phyloP scores from a whole-genome alignment of 1,140 invertebrate genomes.

The Drosophila micromelanica region DNA sequence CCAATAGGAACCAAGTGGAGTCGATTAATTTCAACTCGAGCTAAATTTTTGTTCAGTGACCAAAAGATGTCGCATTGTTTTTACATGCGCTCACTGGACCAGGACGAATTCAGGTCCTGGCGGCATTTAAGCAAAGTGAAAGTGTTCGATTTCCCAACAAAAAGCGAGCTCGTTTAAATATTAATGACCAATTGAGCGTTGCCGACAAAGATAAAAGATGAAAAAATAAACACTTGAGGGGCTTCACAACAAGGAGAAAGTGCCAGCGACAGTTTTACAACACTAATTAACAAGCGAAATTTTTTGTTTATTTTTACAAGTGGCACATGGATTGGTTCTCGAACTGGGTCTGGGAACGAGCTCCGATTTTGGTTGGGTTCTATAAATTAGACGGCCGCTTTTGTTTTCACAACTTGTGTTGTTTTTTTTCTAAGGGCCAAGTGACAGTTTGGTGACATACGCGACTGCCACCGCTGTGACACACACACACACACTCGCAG shows the following conservation, averaged over 20 bases:
- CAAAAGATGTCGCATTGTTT: constrained; percentile 33
- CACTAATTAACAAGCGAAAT: constrained; percentile 76
- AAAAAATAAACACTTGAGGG: constrained; percentile 51
- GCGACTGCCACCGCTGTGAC: constrained; percentile 59
- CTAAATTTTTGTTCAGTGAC: constrained; percentile 20
- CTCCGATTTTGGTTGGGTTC: not conserved
- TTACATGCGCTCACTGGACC: constrained; percentile 24
- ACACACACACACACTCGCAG: constrained; percentile 46
- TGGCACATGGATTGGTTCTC: constrained; percentile 27
- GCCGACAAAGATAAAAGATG: constrained; percentile 57
- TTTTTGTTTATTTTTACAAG: constrained; percentile 72
- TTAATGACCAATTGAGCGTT: constrained; percentile 50
- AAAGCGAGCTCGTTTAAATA: constrained; percentile 65
- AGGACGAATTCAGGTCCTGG: constrained; percentile 46
- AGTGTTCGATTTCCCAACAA: constrained; percentile 64
- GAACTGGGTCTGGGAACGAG: constrained; percentile 22
- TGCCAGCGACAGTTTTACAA: constrained; percentile 70
- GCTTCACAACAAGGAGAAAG: constrained; percentile 65
- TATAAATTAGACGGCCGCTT: constrained; percentile 61
- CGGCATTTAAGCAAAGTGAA: constrained; percentile 70
- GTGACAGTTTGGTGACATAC: constrained; percentile 73
- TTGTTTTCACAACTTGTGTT: constrained; percentile 81
- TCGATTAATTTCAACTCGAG: constrained; percentile 3
- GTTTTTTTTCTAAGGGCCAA: constrained; percentile 15
- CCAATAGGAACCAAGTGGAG: too few relatives aligned